Base-by-base conservation (phyloP, 2,113 vertebrate genomes). In the Dromiciops gliroides region DNA sequence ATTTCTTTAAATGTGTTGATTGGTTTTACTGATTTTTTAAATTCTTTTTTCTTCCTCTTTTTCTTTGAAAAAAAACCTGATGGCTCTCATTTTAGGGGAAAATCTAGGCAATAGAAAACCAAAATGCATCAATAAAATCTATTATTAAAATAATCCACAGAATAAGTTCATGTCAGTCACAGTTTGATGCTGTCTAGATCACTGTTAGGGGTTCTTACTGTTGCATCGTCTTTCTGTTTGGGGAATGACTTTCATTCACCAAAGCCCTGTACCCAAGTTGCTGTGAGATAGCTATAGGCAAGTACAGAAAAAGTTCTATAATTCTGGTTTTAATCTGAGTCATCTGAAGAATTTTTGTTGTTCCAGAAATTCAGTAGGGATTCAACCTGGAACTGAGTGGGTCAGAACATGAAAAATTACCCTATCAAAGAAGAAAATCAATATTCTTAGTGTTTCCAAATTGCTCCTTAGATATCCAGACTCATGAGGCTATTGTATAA, bases 381-480 rank as follows among this genome's bases (percentile, higher is more conserved):
- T 67, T 91, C n/a, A 49, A 37, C 5, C 23, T 92, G 51, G 89
- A 91, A 92, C 12, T 23, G n/a, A 89, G 16, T n/a, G 89, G 47
- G 6, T 91, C 50, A 23, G 14, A 67, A 67, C 67, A 44, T 60
- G 60, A 95, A 95, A 91, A 89, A 91, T 50, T 16, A 50, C 12
- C 67, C 47, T 89, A 67, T 50, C 37, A 53, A 92, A 92, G 37
- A n/a, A 94, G 56, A 44, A 1, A 48, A n/a, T 95, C 52, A 90
- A 24, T 26, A 93, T 37, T 49, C 91, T 91, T 31, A 50, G 90
- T 89, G 10, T 90, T 92, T 47, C 19, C 26, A 94, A 93, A 60
- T 60, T n/a, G 23, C n/a, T 28, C 93, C 48, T 89, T 48, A 48
- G 51, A 60, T 48, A 37, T 48, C 49, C 90, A 26, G 83, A 8